A percentile compares a stretch with the other conserved stretches of the same genome.
phyloP scores from a whole-genome alignment of 2,888 invertebrate species.

The Itoplectis maculator region DNA sequence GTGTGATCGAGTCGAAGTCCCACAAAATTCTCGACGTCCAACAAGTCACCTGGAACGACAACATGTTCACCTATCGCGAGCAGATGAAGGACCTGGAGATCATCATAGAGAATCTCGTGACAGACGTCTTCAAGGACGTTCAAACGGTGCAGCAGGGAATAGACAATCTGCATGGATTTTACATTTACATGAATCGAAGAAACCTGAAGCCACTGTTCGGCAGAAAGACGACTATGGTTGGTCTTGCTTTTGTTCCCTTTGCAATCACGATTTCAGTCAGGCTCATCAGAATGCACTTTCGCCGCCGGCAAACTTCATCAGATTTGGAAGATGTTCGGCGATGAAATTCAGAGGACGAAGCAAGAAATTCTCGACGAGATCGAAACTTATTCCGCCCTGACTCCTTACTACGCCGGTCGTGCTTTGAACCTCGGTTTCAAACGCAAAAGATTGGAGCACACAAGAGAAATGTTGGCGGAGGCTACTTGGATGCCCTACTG shows the following conservation, averaged over 20 bases:
- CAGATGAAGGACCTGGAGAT: conserved; percentile 89
- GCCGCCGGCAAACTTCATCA: conserved; percentile 73
- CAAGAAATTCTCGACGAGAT: conserved; percentile 88
- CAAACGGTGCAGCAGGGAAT: conserved; percentile 93
- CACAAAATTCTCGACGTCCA: conserved; percentile 91
- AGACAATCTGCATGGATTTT: conserved; percentile 90
- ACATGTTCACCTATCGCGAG: conserved; percentile 87
- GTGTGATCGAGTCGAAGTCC: conserved; percentile 87
- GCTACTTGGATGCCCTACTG: conserved; percentile 93
- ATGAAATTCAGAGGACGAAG: conserved; percentile 91
- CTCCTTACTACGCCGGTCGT: conserved; percentile 91
- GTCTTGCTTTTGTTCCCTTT: conserved; percentile 42
- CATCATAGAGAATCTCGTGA: conserved; percentile 93
- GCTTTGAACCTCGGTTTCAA: conserved; percentile 89
- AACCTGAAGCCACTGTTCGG: conserved; percentile 90
- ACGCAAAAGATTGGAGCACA: conserved; percentile 87
- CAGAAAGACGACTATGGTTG: conserved; percentile 88
- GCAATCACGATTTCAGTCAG: too few species aligned
- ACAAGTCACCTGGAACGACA: conserved; percentile 93
- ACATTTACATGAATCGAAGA: conserved; percentile 91
- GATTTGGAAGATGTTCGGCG: conserved; percentile 91
- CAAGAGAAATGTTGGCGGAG: conserved; percentile 88
- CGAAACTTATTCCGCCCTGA: conserved; percentile 87
- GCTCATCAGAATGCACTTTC: too few species aligned
- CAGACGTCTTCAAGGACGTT: conserved; percentile 91